Conservation (phyloP, 2,113 vertebrate species). For the Myrmecobius fasciatus region DNA sequence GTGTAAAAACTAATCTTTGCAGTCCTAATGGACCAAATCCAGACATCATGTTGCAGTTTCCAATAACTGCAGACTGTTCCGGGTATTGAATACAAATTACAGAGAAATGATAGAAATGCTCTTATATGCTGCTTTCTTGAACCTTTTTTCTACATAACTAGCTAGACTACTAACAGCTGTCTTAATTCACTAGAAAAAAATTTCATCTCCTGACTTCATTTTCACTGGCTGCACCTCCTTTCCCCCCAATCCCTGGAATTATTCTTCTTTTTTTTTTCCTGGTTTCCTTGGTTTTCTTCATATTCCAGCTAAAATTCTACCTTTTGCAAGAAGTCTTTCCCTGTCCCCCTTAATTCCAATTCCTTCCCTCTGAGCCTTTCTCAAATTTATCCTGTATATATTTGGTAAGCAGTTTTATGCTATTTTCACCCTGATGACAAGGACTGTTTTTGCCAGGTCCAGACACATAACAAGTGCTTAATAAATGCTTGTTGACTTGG, state of each 20-base stretch:
- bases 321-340: not conserved
- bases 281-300: not conserved
- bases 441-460: not conserved
- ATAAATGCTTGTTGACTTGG: not conserved
- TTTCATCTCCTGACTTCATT: not conserved
- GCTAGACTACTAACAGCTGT: not conserved
- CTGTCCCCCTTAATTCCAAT: not conserved
- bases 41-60: not conserved
- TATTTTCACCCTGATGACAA: not conserved
- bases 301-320: not conserved
- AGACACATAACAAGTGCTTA: not conserved
- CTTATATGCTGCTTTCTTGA: not conserved
- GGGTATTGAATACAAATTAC: rapidly evolving
- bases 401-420: not conserved
- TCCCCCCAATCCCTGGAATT: not conserved
- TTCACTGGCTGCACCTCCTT: too few species aligned
- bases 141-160: not conserved
- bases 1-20: not conserved
- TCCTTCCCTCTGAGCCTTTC: not conserved
- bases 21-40: not conserved
- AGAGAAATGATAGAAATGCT: not conserved
- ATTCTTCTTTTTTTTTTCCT: not conserved
- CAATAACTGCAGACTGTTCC: rapidly evolving
- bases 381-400: not conserved
- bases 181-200: not conserved